These are phyloP conservation scores for Julus scanicus DNA, from an alignment of 2,888 invertebrate species.

Conservation along the genomic window DNA sequence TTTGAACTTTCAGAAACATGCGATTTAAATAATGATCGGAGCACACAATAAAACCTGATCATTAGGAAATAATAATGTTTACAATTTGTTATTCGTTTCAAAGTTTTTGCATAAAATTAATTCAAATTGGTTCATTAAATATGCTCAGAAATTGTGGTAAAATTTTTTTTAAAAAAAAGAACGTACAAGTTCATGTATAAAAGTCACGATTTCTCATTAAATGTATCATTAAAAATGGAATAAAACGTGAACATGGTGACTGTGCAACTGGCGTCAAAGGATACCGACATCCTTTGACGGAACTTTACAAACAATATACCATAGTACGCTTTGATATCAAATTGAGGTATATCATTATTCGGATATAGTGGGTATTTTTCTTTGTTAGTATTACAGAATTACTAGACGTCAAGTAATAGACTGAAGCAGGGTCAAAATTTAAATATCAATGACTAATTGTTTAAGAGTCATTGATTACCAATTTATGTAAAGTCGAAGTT, in stretches of 20 bases:
- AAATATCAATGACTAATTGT: background rate
- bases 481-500: no score
- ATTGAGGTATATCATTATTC: background rate
- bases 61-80: constrained; percentile 29
- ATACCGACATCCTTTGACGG: background rate
- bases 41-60: background rate
- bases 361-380: no score
- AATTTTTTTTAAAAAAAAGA: background rate
- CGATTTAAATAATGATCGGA: background rate
- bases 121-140: background rate
- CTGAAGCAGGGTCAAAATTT: background rate
- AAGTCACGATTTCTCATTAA: constrained; percentile 19
- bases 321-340: background rate
- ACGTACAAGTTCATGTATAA: background rate
- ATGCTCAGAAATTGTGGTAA: background rate
- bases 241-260: background rate
- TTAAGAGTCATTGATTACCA: background rate
- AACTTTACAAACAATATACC: background rate
- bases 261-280: constrained; percentile 8
- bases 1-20: background rate
- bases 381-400: background rate
- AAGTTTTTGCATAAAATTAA: background rate
- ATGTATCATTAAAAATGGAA: background rate
- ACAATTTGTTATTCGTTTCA: background rate
- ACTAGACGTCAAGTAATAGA: background rate